phyloP scores from a whole-genome alignment of 1,140 invertebrate genomes.

The Drosophila kanapiae region DNA sequence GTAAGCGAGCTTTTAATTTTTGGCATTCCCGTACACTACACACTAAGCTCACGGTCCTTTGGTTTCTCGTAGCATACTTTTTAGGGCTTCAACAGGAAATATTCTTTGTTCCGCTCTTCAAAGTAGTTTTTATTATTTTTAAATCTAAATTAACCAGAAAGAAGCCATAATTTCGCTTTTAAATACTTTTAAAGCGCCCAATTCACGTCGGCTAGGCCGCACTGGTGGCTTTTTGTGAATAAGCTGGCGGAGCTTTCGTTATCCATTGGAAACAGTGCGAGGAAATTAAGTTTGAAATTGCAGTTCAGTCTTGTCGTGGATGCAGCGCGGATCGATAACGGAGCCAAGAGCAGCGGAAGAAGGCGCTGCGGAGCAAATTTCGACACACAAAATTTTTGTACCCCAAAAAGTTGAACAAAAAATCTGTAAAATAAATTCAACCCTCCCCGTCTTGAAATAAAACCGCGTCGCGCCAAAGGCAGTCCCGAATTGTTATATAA shows the following conservation, averaged over 20 bases:
- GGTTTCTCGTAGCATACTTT: constrained; percentile 43
- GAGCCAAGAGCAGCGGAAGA: constrained; percentile 65
- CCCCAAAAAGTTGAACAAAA: constrained; percentile 47
- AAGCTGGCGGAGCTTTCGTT: constrained; percentile 73
- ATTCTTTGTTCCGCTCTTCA: background rate
- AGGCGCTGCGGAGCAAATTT: constrained; percentile 56
- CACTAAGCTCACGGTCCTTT: constrained; percentile 6
- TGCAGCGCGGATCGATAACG: constrained; percentile 85
- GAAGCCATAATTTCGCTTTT: background rate
- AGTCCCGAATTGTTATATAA: constrained; percentile 22
- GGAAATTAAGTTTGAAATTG: constrained; percentile 83
- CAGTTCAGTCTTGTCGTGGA: constrained; percentile 85
- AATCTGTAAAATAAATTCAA: constrained; percentile 32
- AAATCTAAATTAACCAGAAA: background rate
- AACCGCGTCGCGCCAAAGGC: constrained; percentile 6
- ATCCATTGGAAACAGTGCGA: constrained; percentile 78
- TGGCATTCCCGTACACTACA: constrained; percentile 77
- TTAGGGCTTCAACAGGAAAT: constrained; percentile 1
- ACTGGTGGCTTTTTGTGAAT: constrained; percentile 43
- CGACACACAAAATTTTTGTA: constrained; percentile 71
- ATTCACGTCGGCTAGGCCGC: constrained; percentile 39
- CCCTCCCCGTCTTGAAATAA: background rate
- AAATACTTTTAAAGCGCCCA: constrained; percentile 19
- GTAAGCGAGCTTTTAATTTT: constrained; percentile 79
- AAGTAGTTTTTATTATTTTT: background rate